These are phyloP conservation scores for Aythya baeri DNA, from an alignment of 2,113 vertebrate species.

Conservation along the genomic window DNA sequence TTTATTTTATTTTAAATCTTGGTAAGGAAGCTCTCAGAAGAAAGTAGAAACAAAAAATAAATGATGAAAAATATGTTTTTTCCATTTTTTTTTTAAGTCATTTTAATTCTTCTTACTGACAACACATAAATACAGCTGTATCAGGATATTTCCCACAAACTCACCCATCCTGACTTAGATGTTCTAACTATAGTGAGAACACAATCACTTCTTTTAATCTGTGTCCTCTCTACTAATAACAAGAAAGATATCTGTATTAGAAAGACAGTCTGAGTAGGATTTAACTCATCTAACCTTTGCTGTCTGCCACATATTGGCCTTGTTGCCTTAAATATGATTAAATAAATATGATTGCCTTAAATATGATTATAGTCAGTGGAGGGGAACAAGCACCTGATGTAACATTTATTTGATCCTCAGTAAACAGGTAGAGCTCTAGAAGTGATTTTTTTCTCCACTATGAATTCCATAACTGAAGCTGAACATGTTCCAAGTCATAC, in stretches of 20 bases:
- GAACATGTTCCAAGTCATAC: not conserved
- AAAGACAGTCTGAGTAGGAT: not conserved
- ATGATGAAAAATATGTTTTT: not conserved
- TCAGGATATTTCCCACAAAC: not conserved
- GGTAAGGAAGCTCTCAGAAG: not conserved
- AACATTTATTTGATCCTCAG: slow-evolving; percentile 12
- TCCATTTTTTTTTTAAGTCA: not conserved
- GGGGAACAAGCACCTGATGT: not conserved
- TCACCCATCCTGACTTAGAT: not conserved
- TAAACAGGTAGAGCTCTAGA: slow-evolving; percentile 5
- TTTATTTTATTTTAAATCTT: not conserved
- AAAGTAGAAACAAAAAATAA: not conserved
- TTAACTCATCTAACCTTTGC: slow-evolving; percentile 4
- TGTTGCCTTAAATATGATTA: not conserved
- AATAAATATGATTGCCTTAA: not conserved
- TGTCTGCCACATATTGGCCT: not conserved
- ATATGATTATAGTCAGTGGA: not conserved
- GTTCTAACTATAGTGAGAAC: not conserved
- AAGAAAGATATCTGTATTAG: not conserved
- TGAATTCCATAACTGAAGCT: not conserved
- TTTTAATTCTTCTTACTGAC: not conserved
- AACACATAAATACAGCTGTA: not conserved
- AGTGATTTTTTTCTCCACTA: not conserved
- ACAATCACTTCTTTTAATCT: not conserved
- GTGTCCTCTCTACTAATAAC: not conserved